Percentiles rank a stretch among this genome's conserved stretches.
Evolutionary conservation across 2,888 invertebrate genomes (phyloP).

Genomic region (Thymelicus sylvestris): DNA sequence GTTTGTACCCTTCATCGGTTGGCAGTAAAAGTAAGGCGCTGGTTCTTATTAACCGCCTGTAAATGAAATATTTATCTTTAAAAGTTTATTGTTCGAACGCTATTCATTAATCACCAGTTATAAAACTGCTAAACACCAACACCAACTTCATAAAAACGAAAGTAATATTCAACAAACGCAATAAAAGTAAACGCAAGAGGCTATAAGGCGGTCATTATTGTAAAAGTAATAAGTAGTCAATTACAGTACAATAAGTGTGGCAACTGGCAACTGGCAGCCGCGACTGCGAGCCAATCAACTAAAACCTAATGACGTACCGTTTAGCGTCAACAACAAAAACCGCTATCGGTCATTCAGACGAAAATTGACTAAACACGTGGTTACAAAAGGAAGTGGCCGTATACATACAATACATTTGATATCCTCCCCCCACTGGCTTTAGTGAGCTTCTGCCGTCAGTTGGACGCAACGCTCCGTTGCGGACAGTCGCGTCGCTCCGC

Average conservation of each 20-base stretch:
- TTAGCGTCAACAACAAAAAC: constrained; percentile 72
- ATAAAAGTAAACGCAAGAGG: neutral
- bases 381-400: constrained; percentile 61
- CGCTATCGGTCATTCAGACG: constrained; percentile 61
- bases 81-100: neutral
- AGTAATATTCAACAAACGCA: neutral
- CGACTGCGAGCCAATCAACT: constrained; percentile 50
- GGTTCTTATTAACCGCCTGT: neutral
- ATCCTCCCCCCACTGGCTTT: constrained; percentile 64
- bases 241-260: neutral
- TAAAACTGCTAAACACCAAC: constrained; percentile 1
- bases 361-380: constrained; percentile 80
- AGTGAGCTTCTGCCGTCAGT: constrained; percentile 57
- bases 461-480: constrained; percentile 57
- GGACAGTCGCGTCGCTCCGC: constrained; percentile 55
- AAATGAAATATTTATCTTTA: neutral
- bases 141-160: neutral
- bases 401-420: constrained; percentile 72
- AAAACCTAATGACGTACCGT: constrained; percentile 64
- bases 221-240: constrained; percentile 3
- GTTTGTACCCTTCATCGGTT: too few relatives aligned
- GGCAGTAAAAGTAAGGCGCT: too few relatives aligned
- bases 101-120: neutral
- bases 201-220: neutral
- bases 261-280: neutral